Base-by-base conservation (phyloP, 1,140 invertebrate genomes). In the Nautilus pompilius region DNA sequence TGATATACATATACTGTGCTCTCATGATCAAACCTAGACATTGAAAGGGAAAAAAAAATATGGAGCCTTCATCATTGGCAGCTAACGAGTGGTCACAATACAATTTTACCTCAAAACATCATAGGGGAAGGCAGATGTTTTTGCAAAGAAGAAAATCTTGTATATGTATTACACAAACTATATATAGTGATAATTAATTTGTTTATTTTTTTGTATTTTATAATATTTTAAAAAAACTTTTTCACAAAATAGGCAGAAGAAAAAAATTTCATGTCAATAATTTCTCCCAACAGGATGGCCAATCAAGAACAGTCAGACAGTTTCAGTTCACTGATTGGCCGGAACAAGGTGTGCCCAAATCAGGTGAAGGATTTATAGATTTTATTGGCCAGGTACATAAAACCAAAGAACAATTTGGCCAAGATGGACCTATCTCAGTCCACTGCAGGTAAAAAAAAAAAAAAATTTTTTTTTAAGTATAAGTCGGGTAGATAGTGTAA, bases 281-380 rank as follows among this genome's bases (percentile, higher is more conserved):
- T 2, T 49, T 26, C n/a, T 22, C 56, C 64, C 62, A 13, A n/a
- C 86, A 96, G 69, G 96, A 98, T 80, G 95, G 95, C 0, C 92
- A 95, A 41, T 98, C 95, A 6, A 86, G 96, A 54, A 99, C 96
- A 10, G 91, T 99, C 30, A 87, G 97, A 45, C 97, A 99, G 82
- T 99, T 99, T 86, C 96, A 99, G 82, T 99, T 98, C 84, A 96
- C 93, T 54, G 96, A 99, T 79, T 99, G 97, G 97, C 96, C 97
- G 0, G 96, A 99, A 80, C 93, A 96, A 79, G 95, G 93, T 54
- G 95, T 98, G 24, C 97, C 97, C 0, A 98, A 98, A 80, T 95
- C 93, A 33, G 96, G 95, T 2, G 96, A 99, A 80, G 93, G 93
- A 24, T 99, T 99, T 82, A 98, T 99, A 68, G 83, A 86, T 54